Percentiles rank a stretch among this genome's conserved stretches.
These are phyloP conservation scores for Hermaeophaga mercurialis DNA, from an alignment of 2,888 invertebrate genomes.

Conservation along the genomic window DNA sequence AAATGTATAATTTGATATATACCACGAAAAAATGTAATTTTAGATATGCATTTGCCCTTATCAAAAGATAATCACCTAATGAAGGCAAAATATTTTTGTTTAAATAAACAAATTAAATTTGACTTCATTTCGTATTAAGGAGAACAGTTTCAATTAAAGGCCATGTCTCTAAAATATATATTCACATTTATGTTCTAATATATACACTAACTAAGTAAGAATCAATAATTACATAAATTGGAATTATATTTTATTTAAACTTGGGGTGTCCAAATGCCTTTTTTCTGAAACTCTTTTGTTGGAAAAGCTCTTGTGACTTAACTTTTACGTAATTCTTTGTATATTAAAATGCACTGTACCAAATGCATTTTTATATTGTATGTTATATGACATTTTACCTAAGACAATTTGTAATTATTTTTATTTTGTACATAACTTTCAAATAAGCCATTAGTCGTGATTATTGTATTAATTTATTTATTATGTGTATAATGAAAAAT, in stretches of 20 bases:
- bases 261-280: no score
- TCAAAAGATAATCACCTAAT: neutral
- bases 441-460: conserved; percentile 34
- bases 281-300: neutral
- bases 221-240: no score
- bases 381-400: conserved; percentile 46
- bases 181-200: no score
- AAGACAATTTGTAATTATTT: conserved; percentile 45
- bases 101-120: no score
- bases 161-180: no score
- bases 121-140: no score
- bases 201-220: no score
- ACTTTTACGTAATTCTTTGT: conserved; percentile 25
- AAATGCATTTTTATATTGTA: conserved; percentile 48
- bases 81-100: no score
- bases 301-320: conserved; percentile 9
- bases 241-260: no score
- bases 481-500: conserved; percentile 28
- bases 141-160: neutral
- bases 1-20: conserved; percentile 3
- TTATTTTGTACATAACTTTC: conserved; percentile 50
- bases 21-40: conserved; percentile 7
- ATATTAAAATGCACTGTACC: conserved; percentile 41
- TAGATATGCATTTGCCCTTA: no score
- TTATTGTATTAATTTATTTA: conserved; percentile 38